Percentiles rank a stretch among this genome's conserved stretches.
These are phyloP conservation scores for Carlito syrichta DNA, from an alignment of 2,113 vertebrate genomes.

Conservation along the genomic window DNA sequence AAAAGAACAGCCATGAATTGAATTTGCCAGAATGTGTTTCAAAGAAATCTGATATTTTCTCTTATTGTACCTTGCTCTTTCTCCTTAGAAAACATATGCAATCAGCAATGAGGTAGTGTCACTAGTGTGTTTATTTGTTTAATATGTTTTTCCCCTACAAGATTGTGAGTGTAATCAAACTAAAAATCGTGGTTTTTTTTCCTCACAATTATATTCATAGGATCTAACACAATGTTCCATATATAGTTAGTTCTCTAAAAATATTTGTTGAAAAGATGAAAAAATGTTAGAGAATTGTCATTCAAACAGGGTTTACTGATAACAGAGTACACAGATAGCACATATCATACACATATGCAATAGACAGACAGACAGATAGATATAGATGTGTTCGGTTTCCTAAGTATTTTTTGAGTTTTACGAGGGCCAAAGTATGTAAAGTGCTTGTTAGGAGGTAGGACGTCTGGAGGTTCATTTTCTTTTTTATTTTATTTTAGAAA, in stretches of 20 bases:
- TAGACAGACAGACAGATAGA: too few relatives aligned
- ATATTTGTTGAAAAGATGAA: background rate
- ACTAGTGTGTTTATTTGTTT: background rate
- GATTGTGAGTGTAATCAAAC: background rate
- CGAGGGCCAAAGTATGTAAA: background rate
- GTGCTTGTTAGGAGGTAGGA: background rate
- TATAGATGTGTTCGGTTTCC: background rate
- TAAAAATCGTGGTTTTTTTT: background rate
- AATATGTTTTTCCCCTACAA: background rate
- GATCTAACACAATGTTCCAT: background rate
- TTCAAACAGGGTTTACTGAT: background rate
- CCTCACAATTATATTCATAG: background rate
- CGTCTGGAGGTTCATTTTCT: too few relatives aligned
- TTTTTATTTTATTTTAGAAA: too few relatives aligned
- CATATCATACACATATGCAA: background rate
- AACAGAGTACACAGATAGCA: background rate
- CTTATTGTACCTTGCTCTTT: background rate
- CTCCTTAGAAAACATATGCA: background rate
- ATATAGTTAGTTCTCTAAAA: background rate
- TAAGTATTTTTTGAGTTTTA: background rate
- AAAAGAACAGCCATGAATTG: background rate
- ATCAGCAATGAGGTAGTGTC: background rate
- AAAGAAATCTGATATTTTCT: background rate
- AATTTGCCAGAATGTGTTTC: background rate
- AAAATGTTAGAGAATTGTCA: background rate